Conservation (phyloP, 2,888 invertebrate species). For the Ophraella communa region DNA sequence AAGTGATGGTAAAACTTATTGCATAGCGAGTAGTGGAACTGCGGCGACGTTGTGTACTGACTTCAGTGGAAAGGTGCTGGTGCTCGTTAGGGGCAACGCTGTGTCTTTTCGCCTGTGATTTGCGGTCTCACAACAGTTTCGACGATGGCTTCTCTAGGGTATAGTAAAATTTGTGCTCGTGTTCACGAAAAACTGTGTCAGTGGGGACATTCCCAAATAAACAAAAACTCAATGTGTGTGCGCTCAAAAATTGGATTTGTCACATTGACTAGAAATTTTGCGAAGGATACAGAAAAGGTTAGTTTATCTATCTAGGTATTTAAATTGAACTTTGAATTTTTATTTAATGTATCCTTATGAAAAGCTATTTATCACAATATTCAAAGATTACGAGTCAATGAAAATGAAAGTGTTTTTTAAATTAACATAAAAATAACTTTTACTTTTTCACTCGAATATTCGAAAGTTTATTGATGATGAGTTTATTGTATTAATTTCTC, state of each 20-base stretch:
- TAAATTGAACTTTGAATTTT: background rate
- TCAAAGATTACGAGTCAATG: slow-evolving; percentile 2
- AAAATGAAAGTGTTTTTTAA: slow-evolving; percentile 26
- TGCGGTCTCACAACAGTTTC: slow-evolving; percentile 71
- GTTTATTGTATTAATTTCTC: slow-evolving; percentile 38
- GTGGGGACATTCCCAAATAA: slow-evolving; percentile 69
- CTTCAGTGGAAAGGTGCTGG: slow-evolving; percentile 42
- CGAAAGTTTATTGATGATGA: slow-evolving; percentile 39
- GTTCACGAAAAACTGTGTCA: slow-evolving; percentile 82
- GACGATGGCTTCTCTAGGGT: slow-evolving; percentile 84
- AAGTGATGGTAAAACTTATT: slow-evolving; percentile 29
- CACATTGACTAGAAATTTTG: slow-evolving; percentile 50
- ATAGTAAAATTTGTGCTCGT: slow-evolving; percentile 83
- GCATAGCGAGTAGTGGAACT: slow-evolving; percentile 31
- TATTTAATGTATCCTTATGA: background rate
- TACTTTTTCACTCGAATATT: slow-evolving; percentile 35
- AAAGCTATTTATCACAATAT: background rate
- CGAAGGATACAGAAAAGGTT: slow-evolving; percentile 34
- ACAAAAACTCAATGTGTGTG: slow-evolving; percentile 60
- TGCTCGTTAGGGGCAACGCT: slow-evolving; percentile 35
- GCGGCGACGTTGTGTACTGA: slow-evolving; percentile 25
- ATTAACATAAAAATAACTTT: slow-evolving; percentile 34
- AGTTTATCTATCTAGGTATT: slow-evolving; percentile 10
- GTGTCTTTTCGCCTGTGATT: slow-evolving; percentile 28
- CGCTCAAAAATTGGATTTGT: slow-evolving; percentile 72